These are phyloP conservation scores for Capitulum mitella DNA, from an alignment of 2,888 invertebrate species.

Conservation along the genomic window DNA sequence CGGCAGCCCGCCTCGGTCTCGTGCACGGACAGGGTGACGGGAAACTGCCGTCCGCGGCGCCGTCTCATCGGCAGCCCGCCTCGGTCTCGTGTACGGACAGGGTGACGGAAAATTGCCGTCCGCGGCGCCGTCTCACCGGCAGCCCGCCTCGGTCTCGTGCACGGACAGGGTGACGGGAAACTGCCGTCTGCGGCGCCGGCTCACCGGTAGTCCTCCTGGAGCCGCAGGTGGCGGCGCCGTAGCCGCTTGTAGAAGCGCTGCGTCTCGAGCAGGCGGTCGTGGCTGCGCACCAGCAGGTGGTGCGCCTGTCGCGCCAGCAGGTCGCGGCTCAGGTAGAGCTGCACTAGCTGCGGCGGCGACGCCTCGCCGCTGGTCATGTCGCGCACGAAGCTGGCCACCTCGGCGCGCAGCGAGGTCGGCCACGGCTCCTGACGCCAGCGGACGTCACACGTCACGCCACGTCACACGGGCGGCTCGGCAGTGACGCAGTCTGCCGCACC, in stretches of 20 bases:
- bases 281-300: conserved; percentile 23
- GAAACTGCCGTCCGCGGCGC: too few species aligned
- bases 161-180: too few species aligned
- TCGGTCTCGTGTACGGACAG: too few species aligned
- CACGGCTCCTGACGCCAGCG: not conserved
- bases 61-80: too few species aligned
- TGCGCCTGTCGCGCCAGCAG: conserved; percentile 7
- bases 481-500: too few species aligned
- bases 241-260: conserved; percentile 28
- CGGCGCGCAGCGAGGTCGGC: not conserved
- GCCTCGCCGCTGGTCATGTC: conserved; percentile 28
- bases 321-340: conserved; percentile 20
- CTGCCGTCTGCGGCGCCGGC: conserved; percentile 29
- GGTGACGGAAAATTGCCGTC: too few species aligned
- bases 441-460: not conserved
- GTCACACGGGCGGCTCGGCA: too few species aligned
- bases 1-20: too few species aligned
- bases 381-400: conserved; percentile 8
- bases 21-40: too few species aligned
- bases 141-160: too few species aligned
- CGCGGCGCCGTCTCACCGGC: too few species aligned
- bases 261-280: conserved; percentile 18
- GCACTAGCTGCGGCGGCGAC: conserved; percentile 28
- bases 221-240: conserved; percentile 29
- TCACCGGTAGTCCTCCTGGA: conserved; percentile 34